Evolutionary conservation across 2,888 invertebrate genomes (phyloP), one percentile per base, ranked within the genome.

Genomic region (Scaptomyza caliginosa): DNA sequence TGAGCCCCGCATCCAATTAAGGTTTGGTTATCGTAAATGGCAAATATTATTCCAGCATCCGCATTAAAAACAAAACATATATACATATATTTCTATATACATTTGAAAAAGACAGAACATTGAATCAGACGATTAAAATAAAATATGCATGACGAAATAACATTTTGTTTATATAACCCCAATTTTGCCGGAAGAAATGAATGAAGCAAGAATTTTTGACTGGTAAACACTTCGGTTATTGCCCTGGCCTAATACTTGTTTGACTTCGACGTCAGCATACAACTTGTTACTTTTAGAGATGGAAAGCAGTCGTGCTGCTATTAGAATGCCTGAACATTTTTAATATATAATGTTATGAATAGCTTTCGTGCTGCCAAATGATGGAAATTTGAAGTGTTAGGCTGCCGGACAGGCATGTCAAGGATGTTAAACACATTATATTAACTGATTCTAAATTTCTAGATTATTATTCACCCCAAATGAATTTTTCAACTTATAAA

Each of bases 71-170:
- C 19, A 39, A 64, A n/a, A 51, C n/a, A 51, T 3, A 23, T 11
- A 32, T 46, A 51, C 17, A 46, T 32, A 54, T 43, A 40, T 69
- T 38, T 62, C 51, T 34, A 7, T 16, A 16, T 8, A 38, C n/a
- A 39, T 30, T 40, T 58, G 39, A 17, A 45, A 71, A 56, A 55
- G 71, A 13, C 38, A 34, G 40, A 71, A 51, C 34, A 34, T 36
- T 54, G 50, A 60, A 24, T 50, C 26, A 17, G 10, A 40, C 59
- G 66, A 45, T 50, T 11, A 56, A 26, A 45, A 39, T 65, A 59
- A 59, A 11, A 50, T 71, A 70, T 76, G 59, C 36, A 57, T 76
- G 76, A 75, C 65, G 63, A 69, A 21, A 75, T 13, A 45, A 17
- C 38, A 30, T 26, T 60, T 52, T 49, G 42, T 66, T 54, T 26